Percentiles rank a stretch among this genome's conserved stretches.
Conservation (phyloP, 1,140 invertebrate genomes). For the Neodiprion fabricii region DNA sequence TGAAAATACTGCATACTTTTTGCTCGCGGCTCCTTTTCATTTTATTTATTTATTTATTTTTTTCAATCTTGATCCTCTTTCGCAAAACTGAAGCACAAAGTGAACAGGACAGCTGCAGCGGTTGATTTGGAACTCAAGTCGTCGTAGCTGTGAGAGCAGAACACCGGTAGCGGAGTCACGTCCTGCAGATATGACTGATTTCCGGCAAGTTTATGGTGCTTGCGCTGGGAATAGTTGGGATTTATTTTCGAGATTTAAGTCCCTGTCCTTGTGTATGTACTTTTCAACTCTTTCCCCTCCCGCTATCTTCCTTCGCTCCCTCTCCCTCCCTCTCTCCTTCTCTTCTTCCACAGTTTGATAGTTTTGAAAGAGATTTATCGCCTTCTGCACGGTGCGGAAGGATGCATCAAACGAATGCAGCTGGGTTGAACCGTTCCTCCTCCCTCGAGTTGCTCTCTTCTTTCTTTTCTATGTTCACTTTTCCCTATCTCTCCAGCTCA, state of each 20-base stretch:
- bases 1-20: too few relatives aligned
- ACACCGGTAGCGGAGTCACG: background rate
- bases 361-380: constrained; percentile 6
- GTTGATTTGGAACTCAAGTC: background rate
- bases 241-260: background rate
- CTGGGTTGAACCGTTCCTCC: background rate
- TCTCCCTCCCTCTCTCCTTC: background rate
- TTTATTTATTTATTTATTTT: too few relatives aligned
- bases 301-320: background rate
- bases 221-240: background rate
- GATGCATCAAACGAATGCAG: constrained; percentile 1
- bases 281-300: background rate
- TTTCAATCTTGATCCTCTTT: background rate
- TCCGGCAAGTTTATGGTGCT: constrained; percentile 2
- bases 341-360: background rate
- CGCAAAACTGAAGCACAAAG: background rate
- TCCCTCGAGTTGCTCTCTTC: too few relatives aligned
- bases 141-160: background rate
- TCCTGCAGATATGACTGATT: constrained; percentile 3
- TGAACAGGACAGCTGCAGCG: background rate
- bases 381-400: background rate
- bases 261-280: background rate
- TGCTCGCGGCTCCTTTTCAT: too few relatives aligned
- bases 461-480: background rate
- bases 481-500: background rate